Percentiles rank a stretch among this genome's conserved stretches.
Evolutionary conservation across 2,888 invertebrate species (phyloP).

Genomic region (Troglohyphantes excavatus): DNA sequence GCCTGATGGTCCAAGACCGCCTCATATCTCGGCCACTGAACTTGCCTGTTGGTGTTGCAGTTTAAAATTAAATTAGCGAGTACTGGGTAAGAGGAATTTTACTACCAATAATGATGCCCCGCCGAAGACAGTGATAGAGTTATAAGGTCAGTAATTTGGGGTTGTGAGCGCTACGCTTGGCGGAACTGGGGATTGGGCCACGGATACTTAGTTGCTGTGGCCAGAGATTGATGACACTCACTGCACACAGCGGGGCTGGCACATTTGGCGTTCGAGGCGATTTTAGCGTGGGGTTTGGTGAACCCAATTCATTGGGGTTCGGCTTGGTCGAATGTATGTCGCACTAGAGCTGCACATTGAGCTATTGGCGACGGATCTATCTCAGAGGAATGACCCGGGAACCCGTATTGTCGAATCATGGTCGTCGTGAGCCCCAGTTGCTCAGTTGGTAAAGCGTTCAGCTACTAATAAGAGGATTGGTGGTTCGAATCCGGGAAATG

Average conservation of each 20-base stretch:
- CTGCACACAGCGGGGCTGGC: slow-evolving; percentile 2
- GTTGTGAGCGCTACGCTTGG: slow-evolving; percentile 48
- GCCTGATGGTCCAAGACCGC: not conserved
- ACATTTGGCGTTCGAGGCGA: slow-evolving; percentile 18
- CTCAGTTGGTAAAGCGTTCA: too few species aligned
- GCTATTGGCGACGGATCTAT: too few species aligned
- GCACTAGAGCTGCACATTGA: too few species aligned
- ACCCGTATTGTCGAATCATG: too few species aligned
- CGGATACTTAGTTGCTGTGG: slow-evolving; percentile 40
- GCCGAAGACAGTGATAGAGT: slow-evolving; percentile 47
- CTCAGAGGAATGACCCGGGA: too few species aligned
- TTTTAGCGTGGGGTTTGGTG: too few species aligned
- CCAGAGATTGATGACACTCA: slow-evolving; percentile 28
- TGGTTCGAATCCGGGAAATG: too few species aligned
- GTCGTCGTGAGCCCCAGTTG: too few species aligned
- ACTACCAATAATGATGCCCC: slow-evolving; percentile 56
- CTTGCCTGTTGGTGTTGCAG: slow-evolving; percentile 45
- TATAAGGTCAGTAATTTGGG: slow-evolving; percentile 55
- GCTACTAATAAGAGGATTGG: too few species aligned
- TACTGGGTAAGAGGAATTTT: slow-evolving; percentile 36
- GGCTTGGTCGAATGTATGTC: too few species aligned
- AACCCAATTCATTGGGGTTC: not conserved
- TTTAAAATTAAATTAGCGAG: slow-evolving; percentile 69
- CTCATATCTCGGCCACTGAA: slow-evolving; percentile 49
- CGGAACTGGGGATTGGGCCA: slow-evolving; percentile 17